Percentiles rank a stretch among this genome's conserved stretches.
Conservation (phyloP, 2,888 invertebrate genomes). For the Hypercompe scribonia region DNA sequence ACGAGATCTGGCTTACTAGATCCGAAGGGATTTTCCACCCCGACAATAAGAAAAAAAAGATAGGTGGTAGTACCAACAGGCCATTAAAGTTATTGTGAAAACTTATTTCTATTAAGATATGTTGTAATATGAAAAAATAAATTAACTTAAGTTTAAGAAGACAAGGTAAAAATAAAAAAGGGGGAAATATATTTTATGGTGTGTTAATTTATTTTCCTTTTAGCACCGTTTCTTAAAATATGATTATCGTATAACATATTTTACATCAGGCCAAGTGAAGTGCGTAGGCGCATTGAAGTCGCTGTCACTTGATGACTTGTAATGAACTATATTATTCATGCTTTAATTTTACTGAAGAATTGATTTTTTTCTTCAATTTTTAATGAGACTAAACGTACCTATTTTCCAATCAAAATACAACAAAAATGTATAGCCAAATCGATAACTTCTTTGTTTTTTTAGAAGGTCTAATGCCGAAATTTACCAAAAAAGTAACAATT, state of each 20-base stretch:
- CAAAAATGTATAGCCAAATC: background rate
- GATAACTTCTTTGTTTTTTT: background rate
- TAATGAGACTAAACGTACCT: background rate
- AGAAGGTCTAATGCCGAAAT: background rate
- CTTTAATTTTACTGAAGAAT: background rate
- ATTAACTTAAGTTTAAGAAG: background rate
- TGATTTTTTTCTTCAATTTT: background rate
- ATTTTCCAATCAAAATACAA: background rate
- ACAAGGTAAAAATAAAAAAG: background rate
- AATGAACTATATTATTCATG: too few relatives aligned
- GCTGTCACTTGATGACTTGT: too few relatives aligned
- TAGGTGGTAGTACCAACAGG: too few relatives aligned
- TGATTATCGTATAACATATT: background rate
- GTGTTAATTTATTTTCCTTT: background rate
- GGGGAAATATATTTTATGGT: background rate
- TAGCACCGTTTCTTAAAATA: background rate
- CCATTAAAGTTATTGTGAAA: background rate
- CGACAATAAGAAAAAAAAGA: too few relatives aligned
- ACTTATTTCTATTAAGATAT: background rate
- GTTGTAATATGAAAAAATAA: background rate
- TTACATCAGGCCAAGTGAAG: too few relatives aligned
- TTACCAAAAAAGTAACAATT: slow-evolving; percentile 11
- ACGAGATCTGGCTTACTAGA: too few relatives aligned
- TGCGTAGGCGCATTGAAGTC: too few relatives aligned
- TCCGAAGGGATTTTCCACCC: too few relatives aligned